Evolutionary conservation across 2,113 vertebrate genomes (phyloP).

Genomic region (Promerops cafer): DNA sequence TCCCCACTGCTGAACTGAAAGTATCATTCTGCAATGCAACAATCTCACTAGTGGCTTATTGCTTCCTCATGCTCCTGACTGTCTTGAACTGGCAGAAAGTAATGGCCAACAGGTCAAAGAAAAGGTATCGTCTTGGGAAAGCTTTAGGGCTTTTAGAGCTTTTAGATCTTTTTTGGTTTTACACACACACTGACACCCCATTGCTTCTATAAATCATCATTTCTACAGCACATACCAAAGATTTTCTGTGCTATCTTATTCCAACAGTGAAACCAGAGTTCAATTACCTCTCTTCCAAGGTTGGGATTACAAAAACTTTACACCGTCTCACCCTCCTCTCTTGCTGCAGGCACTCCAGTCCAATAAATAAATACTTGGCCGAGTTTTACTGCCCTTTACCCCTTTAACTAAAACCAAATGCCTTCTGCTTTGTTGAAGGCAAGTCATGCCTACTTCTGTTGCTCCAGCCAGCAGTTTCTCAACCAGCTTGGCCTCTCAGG

Average conservation of each 20-base stretch:
- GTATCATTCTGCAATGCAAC: neutral
- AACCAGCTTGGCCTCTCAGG: neutral
- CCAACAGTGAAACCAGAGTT: neutral
- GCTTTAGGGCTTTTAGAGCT: neutral
- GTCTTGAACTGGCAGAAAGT: neutral
- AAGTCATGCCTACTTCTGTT: slow-evolving; percentile 9
- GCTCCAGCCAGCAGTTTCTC: slow-evolving; percentile 6
- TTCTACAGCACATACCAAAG: neutral
- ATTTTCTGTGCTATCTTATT: neutral
- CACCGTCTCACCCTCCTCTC: neutral
- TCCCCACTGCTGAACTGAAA: neutral
- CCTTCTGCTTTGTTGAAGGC: neutral
- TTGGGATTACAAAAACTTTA: neutral
- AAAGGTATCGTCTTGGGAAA: neutral
- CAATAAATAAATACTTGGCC: neutral
- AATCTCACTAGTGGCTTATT: neutral
- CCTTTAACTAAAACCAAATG: slow-evolving; percentile 40
- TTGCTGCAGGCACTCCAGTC: neutral
- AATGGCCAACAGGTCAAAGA: neutral
- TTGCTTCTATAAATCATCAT: neutral
- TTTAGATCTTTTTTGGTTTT: neutral
- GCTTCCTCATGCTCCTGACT: rapidly evolving
- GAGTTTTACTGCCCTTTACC: neutral
- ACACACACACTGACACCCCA: rapidly evolving
- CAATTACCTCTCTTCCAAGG: neutral